Conservation (phyloP, 2,888 invertebrate species). For the Noctua fimbriata region DNA sequence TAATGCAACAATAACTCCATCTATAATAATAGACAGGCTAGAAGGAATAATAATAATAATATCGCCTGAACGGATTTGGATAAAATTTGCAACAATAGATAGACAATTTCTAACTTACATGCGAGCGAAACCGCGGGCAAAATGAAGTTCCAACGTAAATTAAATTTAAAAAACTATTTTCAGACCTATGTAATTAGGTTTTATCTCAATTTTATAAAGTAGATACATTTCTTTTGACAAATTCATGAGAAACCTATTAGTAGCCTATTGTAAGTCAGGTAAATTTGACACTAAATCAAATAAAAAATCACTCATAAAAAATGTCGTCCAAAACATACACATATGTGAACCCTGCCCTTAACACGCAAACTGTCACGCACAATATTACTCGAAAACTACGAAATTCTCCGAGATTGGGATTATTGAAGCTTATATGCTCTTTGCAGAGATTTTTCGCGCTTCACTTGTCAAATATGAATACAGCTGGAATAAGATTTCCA, state of each 20-base stretch:
- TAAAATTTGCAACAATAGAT: not conserved
- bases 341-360: slow-evolving; percentile 9
- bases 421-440: slow-evolving; percentile 80
- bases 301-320: not conserved
- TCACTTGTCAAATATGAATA: slow-evolving; percentile 79
- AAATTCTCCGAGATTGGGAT: slow-evolving; percentile 73
- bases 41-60: too few species aligned
- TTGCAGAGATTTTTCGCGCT: slow-evolving; percentile 76
- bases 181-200: not conserved
- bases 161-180: not conserved
- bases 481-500: slow-evolving; percentile 80
- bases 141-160: not conserved
- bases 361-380: slow-evolving; percentile 63
- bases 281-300: not conserved
- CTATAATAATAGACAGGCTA: not conserved
- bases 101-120: not conserved
- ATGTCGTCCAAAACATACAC: not conserved
- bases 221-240: not conserved
- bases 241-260: not conserved
- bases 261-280: not conserved
- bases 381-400: slow-evolving; percentile 68
- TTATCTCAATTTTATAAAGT: not conserved
- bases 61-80: not conserved
- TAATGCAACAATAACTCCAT: not conserved
- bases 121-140: not conserved